Conservation (phyloP, 2,797 vertebrate genomes). For the Australoheros facetus region DNA sequence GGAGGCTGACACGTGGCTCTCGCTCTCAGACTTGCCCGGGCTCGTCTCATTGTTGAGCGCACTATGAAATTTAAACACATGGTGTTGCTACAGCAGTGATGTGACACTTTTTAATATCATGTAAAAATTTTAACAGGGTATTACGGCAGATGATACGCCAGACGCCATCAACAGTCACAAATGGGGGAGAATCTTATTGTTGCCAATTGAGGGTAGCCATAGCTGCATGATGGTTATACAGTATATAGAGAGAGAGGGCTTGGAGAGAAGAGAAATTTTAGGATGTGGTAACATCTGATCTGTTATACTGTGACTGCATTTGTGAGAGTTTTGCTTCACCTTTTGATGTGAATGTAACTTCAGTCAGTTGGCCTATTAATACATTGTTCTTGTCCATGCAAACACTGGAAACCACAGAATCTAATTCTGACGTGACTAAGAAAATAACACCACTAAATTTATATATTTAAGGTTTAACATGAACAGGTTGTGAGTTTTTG, state of each 20-base stretch:
- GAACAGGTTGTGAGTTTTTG: too few relatives aligned
- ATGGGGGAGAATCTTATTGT: neutral
- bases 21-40: neutral
- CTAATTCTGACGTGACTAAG: too few relatives aligned
- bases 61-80: neutral
- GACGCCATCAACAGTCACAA: neutral
- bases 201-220: neutral
- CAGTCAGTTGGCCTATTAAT: neutral
- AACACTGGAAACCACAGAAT: too few relatives aligned
- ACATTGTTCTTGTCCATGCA: too few relatives aligned
- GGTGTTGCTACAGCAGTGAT: neutral
- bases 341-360: neutral
- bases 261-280: neutral
- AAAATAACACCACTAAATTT: too few relatives aligned
- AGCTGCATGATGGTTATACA: neutral
- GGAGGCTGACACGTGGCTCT: neutral
- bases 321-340: neutral
- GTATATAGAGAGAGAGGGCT: neutral
- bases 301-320: neutral
- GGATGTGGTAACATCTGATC: neutral
- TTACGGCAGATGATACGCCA: neutral
- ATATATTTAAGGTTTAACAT: too few relatives aligned
- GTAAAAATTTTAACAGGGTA: neutral
- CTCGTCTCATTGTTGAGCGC: neutral
- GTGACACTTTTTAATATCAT: fast-evolving